phyloP scores from a whole-genome alignment of 1,140 invertebrate genomes.

The Sesamia nonagrioides region DNA sequence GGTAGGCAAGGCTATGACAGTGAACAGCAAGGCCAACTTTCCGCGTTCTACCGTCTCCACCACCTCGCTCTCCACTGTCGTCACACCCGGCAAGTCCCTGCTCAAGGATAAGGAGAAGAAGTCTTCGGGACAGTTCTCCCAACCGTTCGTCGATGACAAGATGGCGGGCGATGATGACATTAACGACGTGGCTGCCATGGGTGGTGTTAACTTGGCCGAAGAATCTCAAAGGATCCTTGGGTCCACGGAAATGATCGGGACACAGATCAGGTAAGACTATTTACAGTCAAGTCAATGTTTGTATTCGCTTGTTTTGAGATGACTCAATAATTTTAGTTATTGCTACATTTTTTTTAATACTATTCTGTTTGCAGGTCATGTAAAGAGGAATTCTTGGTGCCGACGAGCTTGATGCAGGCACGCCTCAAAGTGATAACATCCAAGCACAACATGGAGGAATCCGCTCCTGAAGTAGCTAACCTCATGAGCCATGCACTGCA shows the following conservation, averaged over 20 bases:
- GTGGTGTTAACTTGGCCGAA: conserved; percentile 99
- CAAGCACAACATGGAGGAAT: conserved; percentile 95
- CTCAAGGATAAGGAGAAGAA: conserved; percentile 81
- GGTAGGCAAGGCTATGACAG: conserved; percentile 69
- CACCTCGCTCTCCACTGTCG: conserved; percentile 66
- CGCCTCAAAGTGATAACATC: conserved; percentile 92
- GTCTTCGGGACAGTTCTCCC: conserved; percentile 66
- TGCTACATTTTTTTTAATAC: background rate
- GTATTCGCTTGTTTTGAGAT: background rate
- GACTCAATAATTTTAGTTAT: background rate
- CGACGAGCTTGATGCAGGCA: conserved; percentile 92
- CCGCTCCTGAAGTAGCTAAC: conserved; percentile 95
- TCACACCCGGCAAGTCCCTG: conserved; percentile 75
- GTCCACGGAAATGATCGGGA: conserved; percentile 97
- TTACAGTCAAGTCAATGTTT: background rate
- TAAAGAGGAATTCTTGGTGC: conserved; percentile 97
- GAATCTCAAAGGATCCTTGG: conserved; percentile 98
- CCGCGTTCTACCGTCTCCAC: conserved; percentile 56
- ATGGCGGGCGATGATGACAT: conserved; percentile 89
- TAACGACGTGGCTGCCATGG: conserved; percentile 99
- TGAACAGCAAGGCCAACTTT: conserved; percentile 71
- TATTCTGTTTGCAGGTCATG: conserved; percentile 90
- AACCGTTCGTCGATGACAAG: conserved; percentile 76
- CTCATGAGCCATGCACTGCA: conserved; percentile 98
- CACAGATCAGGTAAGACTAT: conserved; percentile 91